phyloP scores from a whole-genome alignment of 2,888 invertebrate genomes.

The Archaeoteleia sp. region DNA sequence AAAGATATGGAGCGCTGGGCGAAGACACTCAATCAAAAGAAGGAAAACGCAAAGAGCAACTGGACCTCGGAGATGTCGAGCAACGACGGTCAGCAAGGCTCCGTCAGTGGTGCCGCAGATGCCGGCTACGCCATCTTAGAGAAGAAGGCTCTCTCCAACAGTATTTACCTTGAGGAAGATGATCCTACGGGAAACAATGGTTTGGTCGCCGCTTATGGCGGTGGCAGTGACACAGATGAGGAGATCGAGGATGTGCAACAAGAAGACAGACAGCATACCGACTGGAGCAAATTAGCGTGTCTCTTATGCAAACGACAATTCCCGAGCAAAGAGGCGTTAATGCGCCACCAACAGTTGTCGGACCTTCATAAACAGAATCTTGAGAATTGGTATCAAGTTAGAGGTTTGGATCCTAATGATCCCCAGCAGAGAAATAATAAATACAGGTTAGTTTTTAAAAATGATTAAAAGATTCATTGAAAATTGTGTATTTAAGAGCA shows the following conservation, averaged over 20 bases:
- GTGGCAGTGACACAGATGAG: conserved; percentile 82
- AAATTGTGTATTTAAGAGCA: too few relatives aligned
- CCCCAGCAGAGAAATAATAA: conserved; percentile 74
- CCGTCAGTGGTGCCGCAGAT: conserved; percentile 88
- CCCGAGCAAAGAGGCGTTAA: conserved; percentile 89
- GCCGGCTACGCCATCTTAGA: conserved; percentile 95
- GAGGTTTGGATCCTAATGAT: conserved; percentile 75
- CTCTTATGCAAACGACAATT: conserved; percentile 96
- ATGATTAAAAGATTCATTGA: too few relatives aligned
- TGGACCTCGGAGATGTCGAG: conserved; percentile 67
- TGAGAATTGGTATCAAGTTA: conserved; percentile 76
- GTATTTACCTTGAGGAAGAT: conserved; percentile 70
- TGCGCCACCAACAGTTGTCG: conserved; percentile 94
- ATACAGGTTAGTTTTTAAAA: conserved; percentile 78
- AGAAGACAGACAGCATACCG: conserved; percentile 78
- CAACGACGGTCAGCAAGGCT: conserved; percentile 70
- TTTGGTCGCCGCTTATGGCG: conserved; percentile 86
- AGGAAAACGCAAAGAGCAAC: conserved; percentile 79
- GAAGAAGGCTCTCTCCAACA: conserved; percentile 78
- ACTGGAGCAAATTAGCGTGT: conserved; percentile 93
- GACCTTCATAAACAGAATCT: conserved; percentile 95
- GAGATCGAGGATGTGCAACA: conserved; percentile 81
- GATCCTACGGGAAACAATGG: conserved; percentile 74
- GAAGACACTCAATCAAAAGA: conserved; percentile 96
- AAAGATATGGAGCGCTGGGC: conserved; percentile 98